Conservation (phyloP, 1,140 invertebrate species). For the Brachionus plicatilis region DNA sequence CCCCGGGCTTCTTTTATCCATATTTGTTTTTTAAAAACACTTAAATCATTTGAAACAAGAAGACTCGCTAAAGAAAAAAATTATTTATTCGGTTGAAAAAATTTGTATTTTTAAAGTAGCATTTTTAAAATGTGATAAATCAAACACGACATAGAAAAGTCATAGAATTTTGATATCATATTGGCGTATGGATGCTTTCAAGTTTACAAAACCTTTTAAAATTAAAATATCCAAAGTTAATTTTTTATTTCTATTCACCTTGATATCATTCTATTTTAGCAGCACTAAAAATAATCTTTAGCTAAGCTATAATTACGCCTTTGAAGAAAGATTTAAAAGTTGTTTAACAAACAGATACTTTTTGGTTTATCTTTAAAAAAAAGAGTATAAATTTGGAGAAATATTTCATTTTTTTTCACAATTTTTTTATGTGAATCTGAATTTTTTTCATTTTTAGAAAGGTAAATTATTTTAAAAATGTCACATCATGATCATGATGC, state of each 20-base stretch:
- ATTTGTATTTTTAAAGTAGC: background rate
- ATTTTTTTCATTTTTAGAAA: background rate
- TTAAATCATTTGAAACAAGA: background rate
- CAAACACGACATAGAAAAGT: background rate
- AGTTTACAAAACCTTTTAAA: background rate
- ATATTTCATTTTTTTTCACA: background rate
- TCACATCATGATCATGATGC: background rate
- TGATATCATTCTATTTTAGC: background rate
- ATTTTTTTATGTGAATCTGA: background rate
- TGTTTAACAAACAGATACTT: background rate
- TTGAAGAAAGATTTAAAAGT: background rate
- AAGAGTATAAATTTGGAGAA: background rate
- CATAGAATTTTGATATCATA: background rate
- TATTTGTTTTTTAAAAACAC: background rate
- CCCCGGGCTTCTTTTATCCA: background rate
- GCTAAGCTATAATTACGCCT: background rate
- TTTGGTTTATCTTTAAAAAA: background rate
- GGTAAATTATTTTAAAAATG: background rate
- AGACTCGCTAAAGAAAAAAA: background rate
- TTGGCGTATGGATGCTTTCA: background rate
- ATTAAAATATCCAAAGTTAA: background rate
- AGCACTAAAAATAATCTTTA: background rate
- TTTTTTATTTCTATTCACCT: background rate
- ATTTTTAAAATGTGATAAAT: background rate
- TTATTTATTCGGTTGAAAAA: background rate